phyloP scores from a whole-genome alignment of 2,113 vertebrate species.

The Promerops cafer region DNA sequence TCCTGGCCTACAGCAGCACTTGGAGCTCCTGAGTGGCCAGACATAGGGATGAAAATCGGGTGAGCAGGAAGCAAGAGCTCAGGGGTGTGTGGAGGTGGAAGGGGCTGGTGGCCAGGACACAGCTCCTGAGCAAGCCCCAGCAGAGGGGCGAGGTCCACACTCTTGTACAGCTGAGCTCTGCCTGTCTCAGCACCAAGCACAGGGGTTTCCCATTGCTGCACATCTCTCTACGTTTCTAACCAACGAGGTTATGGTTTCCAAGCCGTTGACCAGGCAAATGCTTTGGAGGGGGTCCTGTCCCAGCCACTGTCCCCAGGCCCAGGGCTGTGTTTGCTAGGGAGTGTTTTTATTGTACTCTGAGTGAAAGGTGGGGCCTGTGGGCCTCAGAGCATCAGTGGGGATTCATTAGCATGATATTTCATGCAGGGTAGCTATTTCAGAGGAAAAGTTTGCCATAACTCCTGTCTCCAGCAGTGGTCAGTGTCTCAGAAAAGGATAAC shows the following conservation, averaged over 20 bases:
- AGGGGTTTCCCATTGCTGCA: neutral
- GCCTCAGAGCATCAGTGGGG: neutral
- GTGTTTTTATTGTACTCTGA: neutral
- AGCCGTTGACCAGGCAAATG: neutral
- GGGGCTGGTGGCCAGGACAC: neutral
- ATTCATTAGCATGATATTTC: neutral
- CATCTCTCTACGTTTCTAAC: neutral
- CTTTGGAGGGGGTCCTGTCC: neutral
- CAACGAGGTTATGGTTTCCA: neutral
- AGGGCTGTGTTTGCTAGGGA: neutral
- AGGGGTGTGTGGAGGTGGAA: neutral
- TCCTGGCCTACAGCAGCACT: neutral
- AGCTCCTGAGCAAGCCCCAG: neutral
- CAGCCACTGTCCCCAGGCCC: neutral
- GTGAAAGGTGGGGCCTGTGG: neutral
- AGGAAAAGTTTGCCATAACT: neutral
- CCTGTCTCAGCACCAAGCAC: neutral
- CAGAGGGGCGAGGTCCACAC: neutral
- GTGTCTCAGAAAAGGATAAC: neutral
- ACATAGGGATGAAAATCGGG: neutral
- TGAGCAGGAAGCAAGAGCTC: neutral
- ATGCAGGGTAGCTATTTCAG: neutral
- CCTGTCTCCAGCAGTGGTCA: neutral
- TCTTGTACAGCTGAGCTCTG: neutral
- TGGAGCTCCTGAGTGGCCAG: neutral